Evolutionary conservation across 1,140 invertebrate genomes (phyloP).

Genomic region (Lasioglossum baleicum): DNA sequence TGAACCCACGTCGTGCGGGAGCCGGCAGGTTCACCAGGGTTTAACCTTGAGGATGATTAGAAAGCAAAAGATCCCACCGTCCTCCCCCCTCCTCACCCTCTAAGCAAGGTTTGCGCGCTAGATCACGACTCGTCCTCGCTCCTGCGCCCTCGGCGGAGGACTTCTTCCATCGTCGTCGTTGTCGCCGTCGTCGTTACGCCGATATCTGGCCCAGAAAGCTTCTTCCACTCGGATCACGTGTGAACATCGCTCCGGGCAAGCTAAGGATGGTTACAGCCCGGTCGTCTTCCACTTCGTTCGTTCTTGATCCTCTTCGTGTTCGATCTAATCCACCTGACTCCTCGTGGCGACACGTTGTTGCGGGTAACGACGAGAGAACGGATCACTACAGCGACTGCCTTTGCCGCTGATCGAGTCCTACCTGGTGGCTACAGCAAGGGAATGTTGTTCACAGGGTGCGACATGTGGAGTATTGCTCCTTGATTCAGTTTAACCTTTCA

Average conservation of each 20-base stretch:
- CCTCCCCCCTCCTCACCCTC: neutral
- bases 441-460: too few relatives aligned
- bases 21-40: slow-evolving; percentile 67
- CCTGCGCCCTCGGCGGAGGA: slow-evolving; percentile 50
- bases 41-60: slow-evolving; percentile 77
- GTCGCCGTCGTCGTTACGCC: slow-evolving; percentile 21
- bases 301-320: neutral
- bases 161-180: slow-evolving; percentile 43
- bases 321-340: too few relatives aligned
- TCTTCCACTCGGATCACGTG: slow-evolving; percentile 7
- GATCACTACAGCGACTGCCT: too few relatives aligned
- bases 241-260: slow-evolving; percentile 16
- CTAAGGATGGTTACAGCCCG: neutral
- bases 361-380: neutral
- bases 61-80: slow-evolving; percentile 73
- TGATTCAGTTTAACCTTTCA: too few relatives aligned
- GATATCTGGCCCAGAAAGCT: slow-evolving; percentile 51
- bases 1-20: slow-evolving; percentile 55
- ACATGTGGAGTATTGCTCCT: too few relatives aligned
- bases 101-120: slow-evolving; percentile 52
- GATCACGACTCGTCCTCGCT: slow-evolving; percentile 73
- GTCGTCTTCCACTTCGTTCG: neutral
- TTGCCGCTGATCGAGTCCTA: too few relatives aligned
- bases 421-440: too few relatives aligned
- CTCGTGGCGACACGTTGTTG: neutral